A percentile compares a stretch with the other conserved stretches of the same genome.
These are phyloP conservation scores for Musca domestica DNA, from an alignment of 1,140 invertebrate species.

Conservation along the genomic window DNA sequence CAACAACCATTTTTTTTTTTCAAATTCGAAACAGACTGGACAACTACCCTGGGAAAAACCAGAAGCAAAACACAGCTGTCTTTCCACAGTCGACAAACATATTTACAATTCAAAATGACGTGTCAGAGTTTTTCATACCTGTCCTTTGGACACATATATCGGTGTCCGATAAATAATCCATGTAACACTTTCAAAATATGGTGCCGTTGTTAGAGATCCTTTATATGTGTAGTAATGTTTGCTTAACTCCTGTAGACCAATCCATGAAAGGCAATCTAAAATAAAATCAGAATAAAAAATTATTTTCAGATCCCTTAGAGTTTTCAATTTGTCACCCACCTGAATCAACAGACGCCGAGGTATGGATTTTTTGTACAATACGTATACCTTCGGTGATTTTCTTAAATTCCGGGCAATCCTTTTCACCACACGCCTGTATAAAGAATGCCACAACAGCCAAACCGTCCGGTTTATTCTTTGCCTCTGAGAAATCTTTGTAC, in stretches of 20 bases:
- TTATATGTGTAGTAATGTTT: slow-evolving; percentile 55
- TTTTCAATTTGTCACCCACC: slow-evolving; percentile 30
- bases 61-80: no score
- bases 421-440: slow-evolving; percentile 60
- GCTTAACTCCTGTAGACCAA: slow-evolving; percentile 51
- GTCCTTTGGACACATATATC: slow-evolving; percentile 67
- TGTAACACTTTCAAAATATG: slow-evolving; percentile 67
- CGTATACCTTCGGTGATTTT: slow-evolving; percentile 53
- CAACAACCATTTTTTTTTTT: no score
- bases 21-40: no score
- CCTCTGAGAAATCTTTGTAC: slow-evolving; percentile 67
- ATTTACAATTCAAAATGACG: not conserved
- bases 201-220: slow-evolving; percentile 71
- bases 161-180: slow-evolving; percentile 75
- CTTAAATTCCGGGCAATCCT: slow-evolving; percentile 52
- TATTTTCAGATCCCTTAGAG: not conserved
- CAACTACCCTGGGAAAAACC: no score
- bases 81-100: no score
- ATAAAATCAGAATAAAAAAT: not conserved
- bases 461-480: slow-evolving; percentile 70
- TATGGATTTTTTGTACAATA: slow-evolving; percentile 50
- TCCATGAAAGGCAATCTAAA: slow-evolving; percentile 51
- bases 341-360: slow-evolving; percentile 49
- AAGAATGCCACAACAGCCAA: slow-evolving; percentile 75
- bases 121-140: slow-evolving; percentile 57